Base-by-base conservation (phyloP, 2,888 invertebrate species). In the Platynereis dumerilii region DNA sequence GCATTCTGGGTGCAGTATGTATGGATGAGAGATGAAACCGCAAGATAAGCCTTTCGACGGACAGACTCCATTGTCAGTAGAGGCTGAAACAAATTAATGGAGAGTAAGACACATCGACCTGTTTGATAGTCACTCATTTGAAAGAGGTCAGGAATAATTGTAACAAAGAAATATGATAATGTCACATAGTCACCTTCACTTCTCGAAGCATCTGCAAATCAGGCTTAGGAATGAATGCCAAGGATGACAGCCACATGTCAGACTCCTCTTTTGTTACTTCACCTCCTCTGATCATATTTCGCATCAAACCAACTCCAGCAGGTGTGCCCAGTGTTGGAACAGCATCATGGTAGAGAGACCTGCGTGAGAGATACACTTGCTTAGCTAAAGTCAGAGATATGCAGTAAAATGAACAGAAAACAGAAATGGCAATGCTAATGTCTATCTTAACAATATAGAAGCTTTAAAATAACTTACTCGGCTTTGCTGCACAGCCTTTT, bases 261-360 rank as follows among this genome's bases (percentile, higher is more conserved):
- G 89, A 87, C 17, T 89, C 89, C 0, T 88, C 87, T 58, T 88
- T 87, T 15, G 90, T 85, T 0, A 93, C 87, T 3, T 87, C 86
- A 55, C 88, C 87, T 28, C 87, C 87, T 44, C 90, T 84, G 65
- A 95, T 90, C 82, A 92, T 88, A 77, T 94, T 91, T 67, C 90
- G 91, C 89, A 96, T 95, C 22, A 95, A 85, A 60, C 88, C 87
- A 17, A 95, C 90, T 0, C 94, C 91, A 0, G 92, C 92, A 0
- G 90, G 88, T 71, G 92, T 94, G 2, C 92, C 92, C 48, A 95
- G 89, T 81, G 91, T 92, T 0, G 96, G 94, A 7, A 96, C 83
- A 0, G 94, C 93, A 80, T 95, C 93, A 68, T 92, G 82, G 80
- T 91, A 91, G 5, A 92, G 88, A 74, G 91, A 91, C 74, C 91